These are phyloP conservation scores for Stenoptilia bipunctidactyla DNA, from an alignment of 2,888 invertebrate genomes.

Conservation along the genomic window DNA sequence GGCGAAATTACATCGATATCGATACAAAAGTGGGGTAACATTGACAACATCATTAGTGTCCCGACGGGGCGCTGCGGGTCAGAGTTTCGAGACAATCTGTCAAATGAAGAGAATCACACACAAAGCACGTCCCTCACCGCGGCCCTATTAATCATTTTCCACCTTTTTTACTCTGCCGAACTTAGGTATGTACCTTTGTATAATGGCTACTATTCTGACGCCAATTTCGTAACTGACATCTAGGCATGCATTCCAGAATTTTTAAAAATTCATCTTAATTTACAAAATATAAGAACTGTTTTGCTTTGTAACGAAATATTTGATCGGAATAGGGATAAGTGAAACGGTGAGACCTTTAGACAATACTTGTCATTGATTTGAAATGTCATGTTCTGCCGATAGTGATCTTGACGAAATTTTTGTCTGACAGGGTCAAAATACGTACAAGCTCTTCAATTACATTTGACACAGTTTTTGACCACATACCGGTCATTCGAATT, in stretches of 20 bases:
- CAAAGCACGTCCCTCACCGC: constrained; percentile 44
- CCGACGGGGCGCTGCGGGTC: constrained; percentile 61
- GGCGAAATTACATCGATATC: constrained; percentile 33
- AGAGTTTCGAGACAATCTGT: constrained; percentile 69
- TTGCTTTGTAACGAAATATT: constrained; percentile 12
- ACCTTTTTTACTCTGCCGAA: constrained; percentile 60
- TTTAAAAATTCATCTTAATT: constrained; percentile 9
- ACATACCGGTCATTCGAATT: neutral
- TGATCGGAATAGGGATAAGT: constrained; percentile 18
- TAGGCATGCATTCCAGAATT: constrained; percentile 15
- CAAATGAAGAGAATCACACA: constrained; percentile 67
- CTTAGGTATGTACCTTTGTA: constrained; percentile 51
- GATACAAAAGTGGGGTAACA: constrained; percentile 22
- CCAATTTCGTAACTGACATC: constrained; percentile 28
- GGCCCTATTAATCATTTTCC: constrained; percentile 68
- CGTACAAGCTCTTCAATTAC: constrained; percentile 57
- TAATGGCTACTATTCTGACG: constrained; percentile 57
- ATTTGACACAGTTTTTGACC: constrained; percentile 44
- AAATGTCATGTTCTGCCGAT: constrained; percentile 58
- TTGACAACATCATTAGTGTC: constrained; percentile 53
- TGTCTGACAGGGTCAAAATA: constrained; percentile 57
- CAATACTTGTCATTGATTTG: constrained; percentile 62
- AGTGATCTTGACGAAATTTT: constrained; percentile 59
- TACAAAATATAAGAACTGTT: constrained; percentile 16
- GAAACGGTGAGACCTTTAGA: constrained; percentile 43